phyloP scores from a whole-genome alignment of 2,113 vertebrate species.

The Kobus ellipsiprymnus region DNA sequence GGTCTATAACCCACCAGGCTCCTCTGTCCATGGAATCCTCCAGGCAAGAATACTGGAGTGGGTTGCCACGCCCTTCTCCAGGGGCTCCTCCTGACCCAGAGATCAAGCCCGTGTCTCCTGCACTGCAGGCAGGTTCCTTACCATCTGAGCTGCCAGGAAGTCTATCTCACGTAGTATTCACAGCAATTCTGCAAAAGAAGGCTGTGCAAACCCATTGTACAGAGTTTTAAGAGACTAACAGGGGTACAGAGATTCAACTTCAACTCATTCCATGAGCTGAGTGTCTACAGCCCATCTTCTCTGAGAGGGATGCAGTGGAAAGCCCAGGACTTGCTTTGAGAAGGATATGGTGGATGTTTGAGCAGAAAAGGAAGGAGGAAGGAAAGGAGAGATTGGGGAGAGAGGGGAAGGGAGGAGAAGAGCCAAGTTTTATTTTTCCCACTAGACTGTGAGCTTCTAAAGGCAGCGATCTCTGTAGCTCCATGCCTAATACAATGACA shows the following conservation, averaged over 20 bases:
- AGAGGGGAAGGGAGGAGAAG: background rate
- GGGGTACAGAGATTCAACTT: background rate
- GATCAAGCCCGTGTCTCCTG: background rate
- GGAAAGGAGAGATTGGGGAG: background rate
- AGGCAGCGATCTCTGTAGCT: background rate
- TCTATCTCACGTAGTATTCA: background rate
- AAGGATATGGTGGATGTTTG: background rate
- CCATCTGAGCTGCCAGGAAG: accelerated
- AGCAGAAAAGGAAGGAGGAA: background rate
- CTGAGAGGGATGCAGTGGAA: accelerated
- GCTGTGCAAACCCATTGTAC: background rate
- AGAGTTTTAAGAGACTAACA: background rate
- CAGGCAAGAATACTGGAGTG: background rate
- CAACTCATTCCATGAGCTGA: background rate
- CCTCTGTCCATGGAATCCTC: background rate
- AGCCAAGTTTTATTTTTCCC: background rate
- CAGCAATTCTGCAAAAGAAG: background rate
- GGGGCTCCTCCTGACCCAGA: background rate
- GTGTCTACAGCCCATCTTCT: background rate
- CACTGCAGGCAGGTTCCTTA: background rate
- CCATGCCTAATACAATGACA: background rate
- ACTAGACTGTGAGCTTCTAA: background rate
- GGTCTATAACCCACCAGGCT: background rate
- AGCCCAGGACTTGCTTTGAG: background rate
- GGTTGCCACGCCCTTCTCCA: background rate